A percentile compares a stretch with the other conserved stretches of the same genome.
phyloP scores from a whole-genome alignment of 92 coral and sea anemone genomes.

The Epizoanthus stellaris region DNA sequence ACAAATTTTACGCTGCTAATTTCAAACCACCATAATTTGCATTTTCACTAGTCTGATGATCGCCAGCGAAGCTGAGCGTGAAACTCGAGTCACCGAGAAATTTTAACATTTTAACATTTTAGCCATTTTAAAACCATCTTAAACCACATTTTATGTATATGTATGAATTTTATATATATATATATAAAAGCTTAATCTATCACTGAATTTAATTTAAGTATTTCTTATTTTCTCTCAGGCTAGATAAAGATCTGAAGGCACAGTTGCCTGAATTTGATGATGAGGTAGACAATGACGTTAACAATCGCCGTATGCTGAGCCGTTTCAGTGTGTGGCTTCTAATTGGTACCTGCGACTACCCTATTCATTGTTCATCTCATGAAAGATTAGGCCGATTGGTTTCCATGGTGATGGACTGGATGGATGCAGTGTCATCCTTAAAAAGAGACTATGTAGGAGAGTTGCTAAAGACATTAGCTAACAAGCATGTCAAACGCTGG shows the following conservation, averaged over 20 bases:
- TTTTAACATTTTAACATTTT: too few relatives aligned
- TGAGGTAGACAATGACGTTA: constrained; percentile 88
- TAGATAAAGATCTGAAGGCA: constrained; percentile 62
- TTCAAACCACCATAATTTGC: too few relatives aligned
- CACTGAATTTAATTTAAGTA: background rate
- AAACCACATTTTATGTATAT: too few relatives aligned
- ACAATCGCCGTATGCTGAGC: constrained; percentile 94
- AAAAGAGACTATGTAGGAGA: constrained; percentile 87
- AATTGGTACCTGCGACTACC: constrained; percentile 86
- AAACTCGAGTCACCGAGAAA: too few relatives aligned
- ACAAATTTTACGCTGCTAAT: too few relatives aligned
- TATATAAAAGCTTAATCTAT: too few relatives aligned
- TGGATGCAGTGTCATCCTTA: constrained; percentile 87
- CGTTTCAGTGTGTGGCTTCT: constrained; percentile 97
- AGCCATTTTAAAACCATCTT: too few relatives aligned
- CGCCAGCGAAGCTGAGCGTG: too few relatives aligned
- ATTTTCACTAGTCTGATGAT: too few relatives aligned
- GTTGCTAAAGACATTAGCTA: constrained; percentile 85
- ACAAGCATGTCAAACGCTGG: constrained; percentile 95
- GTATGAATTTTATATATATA: too few relatives aligned
- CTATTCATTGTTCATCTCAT: constrained; percentile 77
- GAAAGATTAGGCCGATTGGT: constrained; percentile 93
- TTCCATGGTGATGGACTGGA: constrained; percentile 96
- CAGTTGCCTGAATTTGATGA: constrained; percentile 72
- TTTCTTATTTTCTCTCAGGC: constrained; percentile 39